phyloP scores from a whole-genome alignment of 2,797 vertebrate genomes.

The Leucoraja ocellata region DNA sequence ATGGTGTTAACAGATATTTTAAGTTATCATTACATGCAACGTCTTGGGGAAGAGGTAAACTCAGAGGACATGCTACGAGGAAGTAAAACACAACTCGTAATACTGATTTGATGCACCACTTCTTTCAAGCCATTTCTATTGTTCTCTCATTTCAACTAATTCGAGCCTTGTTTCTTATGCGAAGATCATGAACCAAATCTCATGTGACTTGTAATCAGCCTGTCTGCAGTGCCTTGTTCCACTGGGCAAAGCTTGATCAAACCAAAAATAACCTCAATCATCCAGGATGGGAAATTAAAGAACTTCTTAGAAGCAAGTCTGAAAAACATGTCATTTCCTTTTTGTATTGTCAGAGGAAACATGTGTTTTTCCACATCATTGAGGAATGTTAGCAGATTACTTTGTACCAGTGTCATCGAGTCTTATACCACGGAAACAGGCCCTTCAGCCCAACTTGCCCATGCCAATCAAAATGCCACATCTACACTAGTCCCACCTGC shows the following conservation, averaged over 20 bases:
- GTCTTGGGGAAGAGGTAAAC: neutral
- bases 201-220: neutral
- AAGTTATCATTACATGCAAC: neutral
- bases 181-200: neutral
- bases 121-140: neutral
- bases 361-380: constrained; percentile 25
- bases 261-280: constrained; percentile 10
- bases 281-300: neutral
- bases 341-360: neutral
- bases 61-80: neutral
- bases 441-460: too few species aligned
- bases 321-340: constrained; percentile 5
- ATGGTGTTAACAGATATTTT: neutral
- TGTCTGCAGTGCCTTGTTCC: neutral
- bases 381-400: neutral
- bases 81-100: neutral
- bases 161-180: neutral
- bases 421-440: too few species aligned
- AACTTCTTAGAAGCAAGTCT: neutral
- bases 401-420: neutral
- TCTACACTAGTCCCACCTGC: too few species aligned
- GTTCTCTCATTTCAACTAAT: neutral
- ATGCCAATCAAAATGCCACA: too few species aligned
- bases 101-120: neutral
- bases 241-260: neutral